phyloP scores from a whole-genome alignment of 2,888 invertebrate species.

The Pasiphila rectangulata region DNA sequence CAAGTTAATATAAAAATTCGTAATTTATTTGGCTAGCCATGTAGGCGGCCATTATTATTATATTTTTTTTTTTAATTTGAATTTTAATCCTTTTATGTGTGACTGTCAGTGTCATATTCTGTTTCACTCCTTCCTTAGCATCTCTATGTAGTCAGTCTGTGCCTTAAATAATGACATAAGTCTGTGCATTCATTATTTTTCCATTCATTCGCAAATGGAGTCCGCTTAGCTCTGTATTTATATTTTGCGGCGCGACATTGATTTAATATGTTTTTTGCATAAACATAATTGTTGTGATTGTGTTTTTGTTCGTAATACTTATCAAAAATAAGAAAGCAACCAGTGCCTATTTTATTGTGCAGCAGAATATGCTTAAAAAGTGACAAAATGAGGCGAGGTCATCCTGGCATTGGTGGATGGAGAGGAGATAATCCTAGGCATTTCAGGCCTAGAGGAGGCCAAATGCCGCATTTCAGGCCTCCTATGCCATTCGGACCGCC shows the following conservation, averaged over 20 bases:
- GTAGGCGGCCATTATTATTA: too few species aligned
- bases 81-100: too few species aligned
- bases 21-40: too few species aligned
- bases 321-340: slow-evolving; percentile 3
- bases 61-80: too few species aligned
- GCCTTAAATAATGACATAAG: background rate
- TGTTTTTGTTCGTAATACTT: background rate
- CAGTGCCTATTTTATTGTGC: slow-evolving; percentile 22
- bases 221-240: slow-evolving; percentile 31
- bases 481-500: slow-evolving; percentile 46
- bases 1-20: too few species aligned
- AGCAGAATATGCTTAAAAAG: slow-evolving; percentile 51
- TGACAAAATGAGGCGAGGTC: slow-evolving; percentile 74
- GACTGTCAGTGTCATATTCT: too few species aligned
- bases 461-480: slow-evolving; percentile 55
- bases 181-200: slow-evolving; percentile 1
- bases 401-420: slow-evolving; percentile 67
- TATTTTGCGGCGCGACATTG: slow-evolving; percentile 55
- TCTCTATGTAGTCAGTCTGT: background rate
- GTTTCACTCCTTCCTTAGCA: too few species aligned
- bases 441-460: slow-evolving; percentile 63
- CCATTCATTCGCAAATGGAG: slow-evolving; percentile 16
- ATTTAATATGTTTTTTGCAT: slow-evolving; percentile 44
- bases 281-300: slow-evolving; percentile 10
- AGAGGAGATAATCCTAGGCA: slow-evolving; percentile 66